Conservation (phyloP, 2,888 invertebrate genomes). For the Actias luna region DNA sequence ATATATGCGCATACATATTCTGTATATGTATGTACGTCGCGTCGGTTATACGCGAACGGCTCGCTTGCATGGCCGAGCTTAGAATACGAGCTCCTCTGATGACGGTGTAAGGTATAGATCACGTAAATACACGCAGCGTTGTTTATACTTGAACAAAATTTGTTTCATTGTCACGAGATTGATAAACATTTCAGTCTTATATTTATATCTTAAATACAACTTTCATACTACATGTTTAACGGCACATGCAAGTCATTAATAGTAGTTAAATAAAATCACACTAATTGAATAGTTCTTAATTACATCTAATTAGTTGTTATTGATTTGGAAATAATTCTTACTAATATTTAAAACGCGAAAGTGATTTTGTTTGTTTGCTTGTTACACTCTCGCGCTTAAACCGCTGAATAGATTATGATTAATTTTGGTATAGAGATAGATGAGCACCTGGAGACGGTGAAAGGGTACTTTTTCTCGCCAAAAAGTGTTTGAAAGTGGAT, state of each 20-base stretch:
- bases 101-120: constrained; percentile 48
- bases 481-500: too few species aligned
- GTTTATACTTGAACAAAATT: background rate
- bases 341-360: background rate
- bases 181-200: too few species aligned
- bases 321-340: background rate
- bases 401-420: background rate
- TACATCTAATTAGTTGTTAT: too few species aligned
- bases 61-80: constrained; percentile 61
- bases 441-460: background rate
- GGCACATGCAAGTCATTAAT: too few species aligned
- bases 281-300: too few species aligned
- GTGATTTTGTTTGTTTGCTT: background rate
- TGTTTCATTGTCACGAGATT: background rate
- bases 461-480: background rate
- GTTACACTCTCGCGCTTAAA: background rate
- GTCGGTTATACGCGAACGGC: constrained; percentile 53
- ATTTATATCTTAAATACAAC: too few species aligned
- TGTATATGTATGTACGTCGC: constrained; percentile 17
- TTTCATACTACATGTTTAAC: too few species aligned
- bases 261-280: too few species aligned
- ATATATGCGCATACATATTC: constrained; percentile 5
- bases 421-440: too few species aligned
- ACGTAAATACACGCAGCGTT: constrained; percentile 25
- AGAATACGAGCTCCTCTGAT: constrained; percentile 66